Evolutionary conservation across 2,888 invertebrate genomes (phyloP), one percentile per base, ranked within the genome.

Genomic region (Timema cristinae): DNA sequence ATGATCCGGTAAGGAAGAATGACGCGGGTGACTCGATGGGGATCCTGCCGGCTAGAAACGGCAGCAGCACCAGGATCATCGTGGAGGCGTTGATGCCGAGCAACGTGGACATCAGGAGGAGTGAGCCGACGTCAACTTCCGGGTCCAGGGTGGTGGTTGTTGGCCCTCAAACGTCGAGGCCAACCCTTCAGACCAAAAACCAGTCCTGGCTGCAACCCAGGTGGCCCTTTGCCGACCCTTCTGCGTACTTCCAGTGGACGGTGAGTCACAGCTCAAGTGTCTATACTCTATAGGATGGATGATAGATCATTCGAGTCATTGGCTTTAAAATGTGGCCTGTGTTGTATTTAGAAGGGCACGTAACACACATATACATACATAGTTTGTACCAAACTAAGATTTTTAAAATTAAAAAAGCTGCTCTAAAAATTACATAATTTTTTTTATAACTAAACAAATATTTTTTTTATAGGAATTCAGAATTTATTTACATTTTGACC

Each of bases 201-300:
- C 82, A 83, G 73, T 83, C 86, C 59, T 89, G 89, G 89, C 86
- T 87, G 78, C 86, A 71, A 50, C 69, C 86, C 68, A 85, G 87
- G 74, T 89, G 89, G 89, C 87, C 89, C 11, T 89, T 88, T 79
- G 86, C 87, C 66, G 88, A 89, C 80, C 85, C 88, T 52, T 87
- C 89, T 50, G 87, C 88, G 16, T 88, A 88, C 80, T 87, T 88
- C 79, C 88, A 88, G 81, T 89, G 89, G 89, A 87, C 87, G 82
- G 89, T 89, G 80, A 84, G 86, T 83, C 5, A 13, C 50, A 13
- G 16, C 16, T 15, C 32, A 32, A 32, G 32, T 32, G 32, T 32
- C 32, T 32, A 32, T 32, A 32, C n/a, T n/a, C n/a, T n/a, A n/a
- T n/a, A n/a, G n/a, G n/a, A n/a, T n/a, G 32, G 32, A 32, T 32